Conservation (phyloP, 2,888 invertebrate species). For the Sussaba pulchella region DNA sequence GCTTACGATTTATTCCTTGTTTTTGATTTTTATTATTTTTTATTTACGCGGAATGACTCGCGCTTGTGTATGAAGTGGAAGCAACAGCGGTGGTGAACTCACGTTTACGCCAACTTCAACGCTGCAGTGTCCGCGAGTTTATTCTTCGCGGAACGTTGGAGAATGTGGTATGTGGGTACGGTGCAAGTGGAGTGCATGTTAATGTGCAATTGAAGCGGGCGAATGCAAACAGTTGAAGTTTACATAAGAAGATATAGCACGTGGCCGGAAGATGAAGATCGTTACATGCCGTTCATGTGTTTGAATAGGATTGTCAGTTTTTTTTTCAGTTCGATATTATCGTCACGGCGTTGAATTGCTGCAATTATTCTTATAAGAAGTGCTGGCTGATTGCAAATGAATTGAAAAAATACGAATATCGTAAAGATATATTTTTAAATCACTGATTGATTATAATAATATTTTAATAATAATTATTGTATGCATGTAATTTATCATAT, state of each 20-base stretch:
- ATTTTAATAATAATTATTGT: no score
- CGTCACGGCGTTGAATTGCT: no score
- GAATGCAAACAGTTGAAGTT: conserved; percentile 1
- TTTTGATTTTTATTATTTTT: no score
- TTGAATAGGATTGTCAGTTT: no score
- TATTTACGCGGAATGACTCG: background rate
- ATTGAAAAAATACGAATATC: no score
- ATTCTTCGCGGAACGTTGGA: conserved; percentile 1
- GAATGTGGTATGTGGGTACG: background rate
- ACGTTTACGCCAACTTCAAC: background rate
- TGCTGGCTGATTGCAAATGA: no score
- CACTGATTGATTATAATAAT: no score
- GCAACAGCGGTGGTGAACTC: conserved; percentile 17
- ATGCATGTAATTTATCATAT: no score
- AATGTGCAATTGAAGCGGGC: background rate
- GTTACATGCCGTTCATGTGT: background rate
- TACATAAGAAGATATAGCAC: background rate
- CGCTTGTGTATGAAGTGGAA: background rate
- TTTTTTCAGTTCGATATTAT: no score
- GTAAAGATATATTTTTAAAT: no score
- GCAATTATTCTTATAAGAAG: no score
- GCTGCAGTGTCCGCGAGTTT: conserved; percentile 11
- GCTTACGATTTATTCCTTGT: no score
- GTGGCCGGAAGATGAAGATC: background rate
- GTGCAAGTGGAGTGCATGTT: background rate